phyloP scores from a whole-genome alignment of 2,797 vertebrate genomes.

The Anolis apletophallus region DNA sequence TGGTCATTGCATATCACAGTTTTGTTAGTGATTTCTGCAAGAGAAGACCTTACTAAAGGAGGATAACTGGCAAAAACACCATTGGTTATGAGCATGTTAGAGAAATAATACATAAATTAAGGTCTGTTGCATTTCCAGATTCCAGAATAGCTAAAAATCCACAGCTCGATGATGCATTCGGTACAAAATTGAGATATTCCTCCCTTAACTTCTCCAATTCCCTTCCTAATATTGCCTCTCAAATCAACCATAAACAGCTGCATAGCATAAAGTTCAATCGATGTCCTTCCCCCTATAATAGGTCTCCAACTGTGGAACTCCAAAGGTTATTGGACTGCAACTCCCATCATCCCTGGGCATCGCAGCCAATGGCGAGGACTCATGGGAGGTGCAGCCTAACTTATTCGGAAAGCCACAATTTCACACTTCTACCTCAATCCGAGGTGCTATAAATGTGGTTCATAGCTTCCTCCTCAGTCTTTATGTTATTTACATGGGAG shows the following conservation, averaged over 20 bases:
- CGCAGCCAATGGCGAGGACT: too few relatives aligned
- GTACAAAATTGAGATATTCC: background rate
- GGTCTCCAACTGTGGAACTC: too few relatives aligned
- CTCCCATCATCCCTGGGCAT: too few relatives aligned
- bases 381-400: background rate
- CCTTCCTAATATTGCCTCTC: background rate
- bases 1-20: background rate
- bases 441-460: background rate
- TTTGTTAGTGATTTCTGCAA: background rate
- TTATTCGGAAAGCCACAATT: too few relatives aligned
- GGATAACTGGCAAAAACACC: background rate
- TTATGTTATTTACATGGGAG: background rate
- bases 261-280: background rate
- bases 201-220: background rate
- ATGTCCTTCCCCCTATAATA: background rate
- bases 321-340: too few relatives aligned
- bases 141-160: too few relatives aligned
- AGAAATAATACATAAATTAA: background rate
- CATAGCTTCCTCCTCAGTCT: background rate
- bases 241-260: background rate
- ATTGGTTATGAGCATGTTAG: background rate
- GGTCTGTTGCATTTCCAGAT: background rate
- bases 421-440: background rate
- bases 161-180: background rate
- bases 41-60: background rate